These are phyloP conservation scores for Torymus auratus DNA, from an alignment of 2,888 invertebrate species.

Conservation along the genomic window DNA sequence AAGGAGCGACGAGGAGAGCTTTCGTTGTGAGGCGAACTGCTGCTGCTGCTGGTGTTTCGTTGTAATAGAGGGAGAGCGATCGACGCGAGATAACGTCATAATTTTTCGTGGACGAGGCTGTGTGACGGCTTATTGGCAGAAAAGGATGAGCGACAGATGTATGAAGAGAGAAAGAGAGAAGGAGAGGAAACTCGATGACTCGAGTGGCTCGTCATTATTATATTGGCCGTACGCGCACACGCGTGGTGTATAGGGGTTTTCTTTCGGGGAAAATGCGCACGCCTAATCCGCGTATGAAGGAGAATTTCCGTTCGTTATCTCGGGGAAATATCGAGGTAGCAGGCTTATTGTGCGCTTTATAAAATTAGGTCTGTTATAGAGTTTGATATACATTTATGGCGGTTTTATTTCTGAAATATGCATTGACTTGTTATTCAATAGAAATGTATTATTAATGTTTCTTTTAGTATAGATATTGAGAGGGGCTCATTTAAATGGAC, in stretches of 20 bases:
- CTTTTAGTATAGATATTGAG: too few species aligned
- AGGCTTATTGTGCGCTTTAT: too few species aligned
- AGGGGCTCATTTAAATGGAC: too few species aligned
- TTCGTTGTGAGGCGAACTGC: neutral
- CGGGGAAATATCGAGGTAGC: neutral
- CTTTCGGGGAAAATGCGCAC: neutral
- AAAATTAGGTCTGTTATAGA: too few species aligned
- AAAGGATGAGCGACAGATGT: conserved; percentile 40
- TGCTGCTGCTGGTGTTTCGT: too few species aligned
- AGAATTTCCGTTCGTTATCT: too few species aligned
- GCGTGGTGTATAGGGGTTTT: neutral
- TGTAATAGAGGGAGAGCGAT: conserved; percentile 20
- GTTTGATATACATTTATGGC: too few species aligned
- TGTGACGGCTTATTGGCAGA: conserved; percentile 25
- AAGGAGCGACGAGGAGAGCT: conserved; percentile 5
- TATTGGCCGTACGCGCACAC: neutral
- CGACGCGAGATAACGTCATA: conserved; percentile 46
- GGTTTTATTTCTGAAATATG: too few species aligned
- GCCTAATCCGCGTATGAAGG: neutral
- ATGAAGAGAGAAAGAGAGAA: neutral
- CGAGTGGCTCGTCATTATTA: conserved; percentile 18
- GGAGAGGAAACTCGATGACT: conserved; percentile 43
- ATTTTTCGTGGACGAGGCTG: conserved; percentile 23
- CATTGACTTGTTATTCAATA: too few species aligned
- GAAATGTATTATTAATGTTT: too few species aligned